Base-by-base conservation (phyloP, 2,113 vertebrate genomes). In the Cyphomyrus discorhynchus region DNA sequence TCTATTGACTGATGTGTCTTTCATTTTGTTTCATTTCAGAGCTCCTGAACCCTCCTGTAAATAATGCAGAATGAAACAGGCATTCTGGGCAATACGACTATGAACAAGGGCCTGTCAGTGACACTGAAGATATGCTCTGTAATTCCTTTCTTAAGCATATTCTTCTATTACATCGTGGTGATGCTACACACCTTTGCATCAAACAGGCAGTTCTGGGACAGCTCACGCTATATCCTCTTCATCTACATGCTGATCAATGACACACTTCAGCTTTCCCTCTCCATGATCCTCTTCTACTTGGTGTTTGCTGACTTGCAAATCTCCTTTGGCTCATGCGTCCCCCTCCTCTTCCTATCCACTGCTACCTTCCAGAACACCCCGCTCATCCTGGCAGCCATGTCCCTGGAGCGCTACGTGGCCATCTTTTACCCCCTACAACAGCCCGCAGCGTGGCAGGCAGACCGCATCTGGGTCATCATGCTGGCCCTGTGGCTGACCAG, bases 211-310 rank as follows among this genome's bases (percentile, higher is more conserved):
- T 95, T 96, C 89, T 90, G 95, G 89, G 95, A 96, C 42, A 95
- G 90, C 13, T 88, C 96, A 0, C 96, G 96, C 10, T 96, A 96
- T 80, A 88, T 96, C 88, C 93, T 96, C 88, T 96, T 96, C 80
- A 91, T 93, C 86, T 95, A 93, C 92, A 96, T 96, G 95, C 92
- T 96, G 88, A 90, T 95, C 88, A 96, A 95, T 17, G 96, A 96
- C 92, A 93, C 94, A 0, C 21, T 96, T 0, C 95, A 95, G 92
- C 88, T 96, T 10, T 39, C 94, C 11, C 86, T 92, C 88, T 95
- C 95, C 49, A 94, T 96, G 42, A 66, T 95, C 49, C 94, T 96
- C 88, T 96, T 96, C 90, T 91, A 95, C 46, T 89, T 95, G 3
- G 88, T 91, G 45, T 93, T 95, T 91, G 91, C 89, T n/a, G 58